These are phyloP conservation scores for Acleris cristana DNA, from an alignment of 2,888 invertebrate species.

Conservation along the genomic window DNA sequence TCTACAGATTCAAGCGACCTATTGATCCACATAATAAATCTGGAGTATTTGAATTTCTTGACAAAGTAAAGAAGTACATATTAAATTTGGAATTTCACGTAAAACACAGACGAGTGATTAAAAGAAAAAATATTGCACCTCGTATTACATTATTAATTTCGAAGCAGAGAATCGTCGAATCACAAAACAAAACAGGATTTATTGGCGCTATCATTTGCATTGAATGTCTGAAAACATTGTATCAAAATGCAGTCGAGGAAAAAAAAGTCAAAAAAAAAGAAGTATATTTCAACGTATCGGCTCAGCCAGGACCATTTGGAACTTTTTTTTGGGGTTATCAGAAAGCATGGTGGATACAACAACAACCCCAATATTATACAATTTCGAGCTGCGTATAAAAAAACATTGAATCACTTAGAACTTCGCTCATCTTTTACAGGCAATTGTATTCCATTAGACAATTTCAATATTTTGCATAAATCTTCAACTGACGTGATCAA, in stretches of 20 bases:
- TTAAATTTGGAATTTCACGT: neutral
- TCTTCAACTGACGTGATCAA: constrained; percentile 3
- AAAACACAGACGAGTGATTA: neutral
- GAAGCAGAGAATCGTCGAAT: constrained; percentile 17
- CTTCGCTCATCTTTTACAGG: constrained; percentile 5
- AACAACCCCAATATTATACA: no score
- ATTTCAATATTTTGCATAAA: constrained; percentile 30
- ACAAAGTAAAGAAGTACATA: neutral
- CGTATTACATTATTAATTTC: constrained; percentile 9
- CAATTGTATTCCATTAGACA: constrained; percentile 37
- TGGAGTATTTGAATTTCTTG: neutral
- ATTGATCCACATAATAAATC: neutral
- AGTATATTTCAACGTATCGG: no score
- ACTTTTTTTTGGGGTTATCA: no score
- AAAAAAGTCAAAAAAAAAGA: no score
- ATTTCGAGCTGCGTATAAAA: no score
- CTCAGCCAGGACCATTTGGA: no score
- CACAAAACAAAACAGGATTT: constrained; percentile 34
- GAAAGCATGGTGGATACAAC: no score
- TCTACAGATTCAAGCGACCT: neutral
- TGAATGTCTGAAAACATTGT: neutral
- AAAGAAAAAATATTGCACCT: no score
- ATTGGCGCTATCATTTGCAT: constrained; percentile 34
- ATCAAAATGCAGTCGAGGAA: no score
- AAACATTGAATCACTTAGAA: no score